Evolutionary conservation across 1,140 invertebrate genomes (phyloP).

Genomic region (Andrena cerasifolii): DNA sequence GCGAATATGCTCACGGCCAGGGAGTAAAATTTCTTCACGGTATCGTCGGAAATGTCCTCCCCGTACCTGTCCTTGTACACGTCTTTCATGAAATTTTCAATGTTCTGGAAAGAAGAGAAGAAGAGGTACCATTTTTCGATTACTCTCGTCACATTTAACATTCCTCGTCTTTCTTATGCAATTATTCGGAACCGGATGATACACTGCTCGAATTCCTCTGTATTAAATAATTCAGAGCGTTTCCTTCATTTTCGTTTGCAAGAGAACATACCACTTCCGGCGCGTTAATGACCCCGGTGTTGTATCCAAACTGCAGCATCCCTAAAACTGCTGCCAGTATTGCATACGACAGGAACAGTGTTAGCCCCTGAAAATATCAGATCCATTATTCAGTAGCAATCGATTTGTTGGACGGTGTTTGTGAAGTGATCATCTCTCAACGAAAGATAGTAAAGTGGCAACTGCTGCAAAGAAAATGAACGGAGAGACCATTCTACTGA

Average conservation of each 20-base stretch:
- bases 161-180: too few relatives aligned
- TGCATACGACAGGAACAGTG: constrained; percentile 94
- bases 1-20: constrained; percentile 97
- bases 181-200: too few relatives aligned
- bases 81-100: constrained; percentile 96
- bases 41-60: constrained; percentile 87
- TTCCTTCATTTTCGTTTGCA: too few relatives aligned
- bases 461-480: constrained; percentile 12
- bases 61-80: constrained; percentile 91
- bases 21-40: constrained; percentile 90
- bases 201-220: too few relatives aligned
- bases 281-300: constrained; percentile 99
- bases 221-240: too few relatives aligned
- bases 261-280: constrained; percentile 88
- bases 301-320: constrained; percentile 99
- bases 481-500: neutral
- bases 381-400: neutral
- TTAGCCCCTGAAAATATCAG: constrained; percentile 89
- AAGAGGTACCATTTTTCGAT: too few relatives aligned
- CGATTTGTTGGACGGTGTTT: neutral
- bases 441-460: constrained; percentile 9
- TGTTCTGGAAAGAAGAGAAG: constrained; percentile 85
- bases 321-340: constrained; percentile 97
- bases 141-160: too few relatives aligned
- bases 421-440: neutral